Evolutionary conservation across 2,113 vertebrate genomes (phyloP), one percentile per base, ranked within the genome.

Genomic region (Myanophis thanlyinensis): DNA sequence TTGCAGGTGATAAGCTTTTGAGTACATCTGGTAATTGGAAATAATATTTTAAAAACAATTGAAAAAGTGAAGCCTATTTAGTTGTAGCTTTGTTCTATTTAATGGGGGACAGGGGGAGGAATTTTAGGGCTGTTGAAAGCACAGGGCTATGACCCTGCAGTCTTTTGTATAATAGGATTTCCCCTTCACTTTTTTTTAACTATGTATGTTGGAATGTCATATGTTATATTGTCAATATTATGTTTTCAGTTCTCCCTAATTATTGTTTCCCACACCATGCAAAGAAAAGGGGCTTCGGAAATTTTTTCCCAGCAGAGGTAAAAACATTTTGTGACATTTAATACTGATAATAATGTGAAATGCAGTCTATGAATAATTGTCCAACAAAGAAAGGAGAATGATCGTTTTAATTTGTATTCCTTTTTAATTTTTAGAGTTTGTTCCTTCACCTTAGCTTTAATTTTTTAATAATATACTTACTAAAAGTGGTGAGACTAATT

Each of bases 381-480:
- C 47, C 10, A 7, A 52, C 35, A 87, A 49, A 15, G 35, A 44
- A n/a, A 46, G 51, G 52, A 67, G 25, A 92, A 90, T 30, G 25
- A 13, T 15, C 49, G 3, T 1, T 51, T 20, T 30, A 48, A 93
- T 94, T 87, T 91, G 9, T 85, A 27, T 51, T 87, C 51, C 25
- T 2, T 87, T 80, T 92, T 93, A 91, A 91, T 88, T 13, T 67
- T 90, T 95, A 85, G 22, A 49, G 88, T 9, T 94, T 91, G 85
- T 25, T 94, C 20, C 87, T 87, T 91, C 56, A 56, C 46, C 91
- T 73, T 94, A 9, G 44, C 95, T 93, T 97, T 91, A 94, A 90
- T 62, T 73, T 94, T 89, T 91, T 1, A 1, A 25, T 18, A n/a
- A 0, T 4, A 7, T 73, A 25, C 86, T 90, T 92, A 85, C 47